Conservation (phyloP, 1,140 invertebrate genomes). For the Nasonia vitripennis region DNA sequence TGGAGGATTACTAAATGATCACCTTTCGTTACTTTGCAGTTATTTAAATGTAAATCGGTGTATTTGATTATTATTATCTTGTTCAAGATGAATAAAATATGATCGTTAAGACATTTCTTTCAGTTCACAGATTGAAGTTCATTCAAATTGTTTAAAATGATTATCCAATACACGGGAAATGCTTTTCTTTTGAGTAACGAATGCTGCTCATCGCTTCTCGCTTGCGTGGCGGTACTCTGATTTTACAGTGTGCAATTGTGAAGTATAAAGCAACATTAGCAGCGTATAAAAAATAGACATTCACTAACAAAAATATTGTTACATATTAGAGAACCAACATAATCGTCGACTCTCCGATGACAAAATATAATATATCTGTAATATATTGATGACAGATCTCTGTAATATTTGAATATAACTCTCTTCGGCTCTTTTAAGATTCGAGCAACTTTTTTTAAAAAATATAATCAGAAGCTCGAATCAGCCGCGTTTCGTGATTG, state of each 20-base stretch:
- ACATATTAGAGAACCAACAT: neutral
- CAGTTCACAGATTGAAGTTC: neutral
- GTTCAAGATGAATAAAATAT: too few relatives aligned
- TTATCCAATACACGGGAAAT: too few relatives aligned
- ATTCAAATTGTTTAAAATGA: neutral
- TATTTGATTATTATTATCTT: neutral
- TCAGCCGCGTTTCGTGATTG: constrained; percentile 25
- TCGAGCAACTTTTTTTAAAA: constrained; percentile 43
- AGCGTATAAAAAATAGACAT: constrained; percentile 26
- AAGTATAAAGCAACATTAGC: neutral
- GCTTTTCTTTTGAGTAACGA: neutral
- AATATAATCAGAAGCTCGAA: constrained; percentile 44
- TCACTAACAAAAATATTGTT: constrained; percentile 14
- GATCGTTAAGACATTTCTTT: too few relatives aligned
- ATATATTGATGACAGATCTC: neutral
- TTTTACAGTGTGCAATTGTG: neutral
- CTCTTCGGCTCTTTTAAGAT: neutral
- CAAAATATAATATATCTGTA: constrained; percentile 23
- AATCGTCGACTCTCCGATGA: neutral
- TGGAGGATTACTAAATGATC: too few relatives aligned
- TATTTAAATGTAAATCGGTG: neutral
- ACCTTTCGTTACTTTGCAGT: neutral
- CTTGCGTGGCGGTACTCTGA: neutral
- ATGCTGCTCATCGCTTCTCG: neutral
- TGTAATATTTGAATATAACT: neutral